Base-by-base conservation (phyloP, 2,113 vertebrate genomes). In the Cercopithecus mona region DNA sequence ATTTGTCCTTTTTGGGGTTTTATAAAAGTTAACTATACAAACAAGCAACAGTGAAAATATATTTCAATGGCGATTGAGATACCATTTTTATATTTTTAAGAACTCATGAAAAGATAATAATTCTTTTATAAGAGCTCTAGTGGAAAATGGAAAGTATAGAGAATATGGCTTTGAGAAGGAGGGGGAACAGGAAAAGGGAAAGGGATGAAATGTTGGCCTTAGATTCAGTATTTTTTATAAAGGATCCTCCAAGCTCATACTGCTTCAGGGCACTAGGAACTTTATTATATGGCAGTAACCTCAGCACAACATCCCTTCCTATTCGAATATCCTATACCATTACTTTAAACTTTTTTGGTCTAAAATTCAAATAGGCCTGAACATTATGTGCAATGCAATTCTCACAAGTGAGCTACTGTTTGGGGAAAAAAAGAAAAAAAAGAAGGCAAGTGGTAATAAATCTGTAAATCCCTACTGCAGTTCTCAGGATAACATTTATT, bases 361-460 rank as follows among this genome's bases (percentile, higher is more conserved):
- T 92, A 94, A 88, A 84, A 95, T 38, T 90, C 68, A 94, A 89
- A 38, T 93, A 52, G 10, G 76, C 45, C 82, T 90, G 55, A 92
- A 92, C 43, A 76, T 94, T 75, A 80, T 38, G 11, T 50, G 57
- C 76, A 96, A 94, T 25, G 8, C 68, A 92, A 87, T 93, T 93
- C 61, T 68, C 87, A 97, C 93, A 97, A 97, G 96, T 25, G 79
- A 95, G 87, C 96, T 96, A 84, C 96, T 96, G 92, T 97, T 96
- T 73, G 48, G 48, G 48, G 20, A 27, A 17, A 17, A 5, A 0
- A 48, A 75, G 52, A 55, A 0, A 10, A 40, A 75, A 16, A 25
- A 48, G 25, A 88, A 82, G 43, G 86, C 70, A 87, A 90, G 45
- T 52, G 48, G 95, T 80, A 79, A 93, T 82, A 76, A 96, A 96